Base-by-base conservation (phyloP, 2,797 vertebrate genomes). In the Silurus aristotelis region DNA sequence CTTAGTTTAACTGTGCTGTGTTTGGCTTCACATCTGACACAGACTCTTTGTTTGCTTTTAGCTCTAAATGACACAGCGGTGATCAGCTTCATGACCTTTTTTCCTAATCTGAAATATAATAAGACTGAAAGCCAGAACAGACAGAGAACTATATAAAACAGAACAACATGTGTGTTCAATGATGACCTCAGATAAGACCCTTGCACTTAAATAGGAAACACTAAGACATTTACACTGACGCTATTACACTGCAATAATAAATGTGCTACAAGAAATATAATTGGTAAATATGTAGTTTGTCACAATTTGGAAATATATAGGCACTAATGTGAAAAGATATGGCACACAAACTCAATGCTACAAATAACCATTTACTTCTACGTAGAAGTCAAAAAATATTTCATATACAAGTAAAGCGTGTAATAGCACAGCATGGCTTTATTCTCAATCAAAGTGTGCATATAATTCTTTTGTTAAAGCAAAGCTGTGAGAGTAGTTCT, bases 21-120 rank as follows among this genome's bases (percentile, higher is more conserved):
- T 80, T 52, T 66, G 22, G 43, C 78, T 52, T 80, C 61, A 27
- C 78, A 66, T 80, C 43, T 64, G 78, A 19, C 61, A 48, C 8
- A 7, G 43, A 64, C n/a, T 19, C 61, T 79, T 63, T 80, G 78
- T 80, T 80, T 80, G 43, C 48, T 78, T 84, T 78, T 75, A 66
- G 31, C 48, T 20, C 52, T 38, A 48, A 68, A 17, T 19, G 27
- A 77, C 64, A 84, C 63, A 52, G 67, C n/a, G 38, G 56, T 25
- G 20, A 72, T 80, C 38, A 80, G 46, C 67, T 38, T 78, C 22
- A 15, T 48, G 76, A 79, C 64, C 76, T 80, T 60, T 72, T 72
- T 66, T 63, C 8, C 67, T 52, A 63, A 63, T 61, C 66, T 85
- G 68, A 25, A 80, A 85, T 55, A 85, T 48, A 80, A 58, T 56